Percentiles rank a stretch among this genome's conserved stretches.
phyloP scores from a whole-genome alignment of 2,888 invertebrate species.

The Lamellibrachia columna region DNA sequence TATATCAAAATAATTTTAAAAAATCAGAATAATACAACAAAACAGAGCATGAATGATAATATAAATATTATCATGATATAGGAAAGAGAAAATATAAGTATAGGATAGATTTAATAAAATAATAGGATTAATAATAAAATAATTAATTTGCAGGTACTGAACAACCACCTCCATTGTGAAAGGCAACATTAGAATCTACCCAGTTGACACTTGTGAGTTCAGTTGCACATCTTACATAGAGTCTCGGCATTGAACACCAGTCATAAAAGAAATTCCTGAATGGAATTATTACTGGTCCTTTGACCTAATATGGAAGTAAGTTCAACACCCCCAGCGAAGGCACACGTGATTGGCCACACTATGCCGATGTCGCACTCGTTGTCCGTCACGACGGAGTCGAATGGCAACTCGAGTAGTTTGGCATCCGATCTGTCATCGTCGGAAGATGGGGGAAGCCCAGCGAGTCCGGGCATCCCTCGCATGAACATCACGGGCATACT shows the following conservation, averaged over 20 bases:
- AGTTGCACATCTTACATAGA: background rate
- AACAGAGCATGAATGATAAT: too few relatives aligned
- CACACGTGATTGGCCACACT: conserved; percentile 7
- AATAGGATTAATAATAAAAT: background rate
- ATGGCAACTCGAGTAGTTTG: background rate
- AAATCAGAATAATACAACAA: too few relatives aligned
- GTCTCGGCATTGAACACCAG: background rate
- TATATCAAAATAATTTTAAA: too few relatives aligned
- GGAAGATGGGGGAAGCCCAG: background rate
- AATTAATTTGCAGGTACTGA: background rate
- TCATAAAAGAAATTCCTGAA: background rate
- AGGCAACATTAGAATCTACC: background rate
- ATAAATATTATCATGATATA: background rate
- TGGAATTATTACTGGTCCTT: background rate
- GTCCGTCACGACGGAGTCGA: background rate
- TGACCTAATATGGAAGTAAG: conserved; percentile 11
- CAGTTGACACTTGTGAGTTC: background rate
- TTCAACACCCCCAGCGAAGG: conserved; percentile 11
- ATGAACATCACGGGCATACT: background rate
- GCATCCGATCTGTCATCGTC: background rate
- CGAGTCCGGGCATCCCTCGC: background rate
- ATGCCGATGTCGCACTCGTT: background rate
- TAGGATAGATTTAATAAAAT: background rate
- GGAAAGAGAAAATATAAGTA: background rate
- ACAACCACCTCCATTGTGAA: background rate